These are phyloP conservation scores for Arctopsyche grandis DNA, from an alignment of 1,140 invertebrate genomes.

Conservation along the genomic window DNA sequence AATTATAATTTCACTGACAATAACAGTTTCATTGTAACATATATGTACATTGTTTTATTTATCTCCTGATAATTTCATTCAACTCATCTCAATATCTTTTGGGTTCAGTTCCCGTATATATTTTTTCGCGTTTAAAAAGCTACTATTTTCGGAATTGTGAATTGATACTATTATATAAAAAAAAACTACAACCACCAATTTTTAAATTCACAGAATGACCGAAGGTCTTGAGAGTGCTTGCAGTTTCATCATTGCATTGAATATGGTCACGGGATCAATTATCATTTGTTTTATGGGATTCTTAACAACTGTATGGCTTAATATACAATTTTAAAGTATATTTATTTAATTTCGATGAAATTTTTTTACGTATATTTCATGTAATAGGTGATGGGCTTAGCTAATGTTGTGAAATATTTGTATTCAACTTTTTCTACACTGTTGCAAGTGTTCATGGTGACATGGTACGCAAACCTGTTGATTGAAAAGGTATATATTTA, in stretches of 20 bases:
- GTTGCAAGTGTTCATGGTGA: slow-evolving; percentile 2
- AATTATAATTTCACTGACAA: no score
- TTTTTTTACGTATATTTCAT: neutral
- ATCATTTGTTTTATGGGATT: slow-evolving; percentile 11
- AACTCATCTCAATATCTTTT: no score
- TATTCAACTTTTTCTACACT: neutral
- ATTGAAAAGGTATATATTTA: slow-evolving; percentile 3
- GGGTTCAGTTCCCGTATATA: no score
- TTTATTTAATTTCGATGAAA: no score
- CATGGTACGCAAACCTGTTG: neutral
- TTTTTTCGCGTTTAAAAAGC: no score
- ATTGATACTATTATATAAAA: no score
- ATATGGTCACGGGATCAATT: neutral
- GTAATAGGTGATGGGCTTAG: neutral
- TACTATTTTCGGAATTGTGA: no score
- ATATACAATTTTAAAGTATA: no score
- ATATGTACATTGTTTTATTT: no score
- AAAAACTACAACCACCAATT: no score
- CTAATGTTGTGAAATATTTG: neutral
- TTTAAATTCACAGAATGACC: neutral
- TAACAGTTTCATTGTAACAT: no score
- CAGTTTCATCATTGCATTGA: neutral
- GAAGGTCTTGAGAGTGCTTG: neutral
- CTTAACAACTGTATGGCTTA: neutral
- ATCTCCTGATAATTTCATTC: no score